Percentiles rank a stretch among this genome's conserved stretches.
Conservation (phyloP, 2,888 invertebrate genomes). For the Lepidonotus clava region DNA sequence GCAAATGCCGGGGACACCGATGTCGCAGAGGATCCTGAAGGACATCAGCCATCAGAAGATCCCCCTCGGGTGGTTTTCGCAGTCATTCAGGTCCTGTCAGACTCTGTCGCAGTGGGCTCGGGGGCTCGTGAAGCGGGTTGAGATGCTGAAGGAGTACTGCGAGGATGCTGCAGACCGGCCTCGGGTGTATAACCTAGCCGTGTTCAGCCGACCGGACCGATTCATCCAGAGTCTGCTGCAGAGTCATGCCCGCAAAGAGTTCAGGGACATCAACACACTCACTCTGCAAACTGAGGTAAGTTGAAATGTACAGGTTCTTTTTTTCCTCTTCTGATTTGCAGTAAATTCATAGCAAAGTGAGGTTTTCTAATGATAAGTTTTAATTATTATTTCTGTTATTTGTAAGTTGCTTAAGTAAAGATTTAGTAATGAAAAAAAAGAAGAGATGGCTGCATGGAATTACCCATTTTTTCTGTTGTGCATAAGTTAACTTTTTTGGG, state of each 20-base stretch:
- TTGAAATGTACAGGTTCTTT: not conserved
- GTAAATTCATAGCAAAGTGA: not conserved
- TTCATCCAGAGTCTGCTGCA: slow-evolving; percentile 74
- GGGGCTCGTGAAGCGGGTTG: slow-evolving; percentile 65
- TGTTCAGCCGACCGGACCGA: slow-evolving; percentile 74
- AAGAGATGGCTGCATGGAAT: too few species aligned
- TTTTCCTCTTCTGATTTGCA: not conserved
- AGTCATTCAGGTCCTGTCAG: slow-evolving; percentile 69
- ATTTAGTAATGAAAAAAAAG: too few species aligned
- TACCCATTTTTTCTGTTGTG: too few species aligned
- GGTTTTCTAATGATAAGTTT: too few species aligned
- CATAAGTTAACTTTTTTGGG: too few species aligned
- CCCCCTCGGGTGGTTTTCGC: slow-evolving; percentile 70
- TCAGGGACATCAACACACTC: slow-evolving; percentile 73
- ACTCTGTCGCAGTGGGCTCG: slow-evolving; percentile 70
- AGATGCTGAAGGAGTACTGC: slow-evolving; percentile 66
- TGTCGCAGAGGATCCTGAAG: not conserved
- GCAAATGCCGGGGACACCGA: slow-evolving; percentile 20
- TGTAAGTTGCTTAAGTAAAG: too few species aligned
- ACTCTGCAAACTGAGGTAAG: slow-evolving; percentile 73
- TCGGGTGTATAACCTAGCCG: slow-evolving; percentile 63
- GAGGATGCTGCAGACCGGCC: not conserved
- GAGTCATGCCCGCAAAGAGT: slow-evolving; percentile 72
- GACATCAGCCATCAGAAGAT: slow-evolving; percentile 69
- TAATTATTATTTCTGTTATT: too few species aligned